A percentile compares a stretch with the other conserved stretches of the same genome.
These are phyloP conservation scores for Plodia interpunctella DNA, from an alignment of 1,140 invertebrate species.

Conservation along the genomic window DNA sequence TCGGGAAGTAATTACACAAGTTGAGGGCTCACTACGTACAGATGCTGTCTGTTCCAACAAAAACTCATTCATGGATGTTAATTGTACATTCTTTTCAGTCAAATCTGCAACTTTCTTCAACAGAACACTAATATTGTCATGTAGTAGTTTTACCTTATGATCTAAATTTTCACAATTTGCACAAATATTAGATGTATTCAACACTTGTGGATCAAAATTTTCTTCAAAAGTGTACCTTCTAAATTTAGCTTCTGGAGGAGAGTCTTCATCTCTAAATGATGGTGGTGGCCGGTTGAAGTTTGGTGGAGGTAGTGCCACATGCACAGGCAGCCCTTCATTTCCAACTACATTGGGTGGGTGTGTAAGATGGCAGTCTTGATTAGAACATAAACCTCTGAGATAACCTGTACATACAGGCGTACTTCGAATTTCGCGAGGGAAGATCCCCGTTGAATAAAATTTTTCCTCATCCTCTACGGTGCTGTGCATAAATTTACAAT, in stretches of 20 bases:
- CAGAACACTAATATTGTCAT: conserved; percentile 69
- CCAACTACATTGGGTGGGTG: conserved; percentile 41
- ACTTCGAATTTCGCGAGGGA: conserved; percentile 45
- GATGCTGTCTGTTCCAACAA: conserved; percentile 63
- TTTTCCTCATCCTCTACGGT: conserved; percentile 56
- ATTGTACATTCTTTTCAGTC: conserved; percentile 64
- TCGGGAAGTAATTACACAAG: conserved; percentile 65
- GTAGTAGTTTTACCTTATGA: conserved; percentile 64
- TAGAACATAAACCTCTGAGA: conserved; percentile 45
- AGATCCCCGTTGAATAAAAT: conserved; percentile 53
- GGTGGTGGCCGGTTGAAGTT: conserved; percentile 46
- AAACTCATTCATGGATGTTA: conserved; percentile 73
- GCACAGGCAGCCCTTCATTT: conserved; percentile 37
- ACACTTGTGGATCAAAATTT: conserved; percentile 43
- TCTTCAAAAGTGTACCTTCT: conserved; percentile 60
- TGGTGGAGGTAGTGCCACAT: conserved; percentile 35
- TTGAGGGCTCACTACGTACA: conserved; percentile 51
- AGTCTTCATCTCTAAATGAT: conserved; percentile 52
- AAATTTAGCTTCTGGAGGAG: conserved; percentile 64
- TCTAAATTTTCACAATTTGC: conserved; percentile 58
- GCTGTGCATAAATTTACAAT: conserved; percentile 64
- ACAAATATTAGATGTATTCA: conserved; percentile 43
- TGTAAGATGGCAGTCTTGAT: conserved; percentile 51
- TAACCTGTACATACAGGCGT: conserved; percentile 48
- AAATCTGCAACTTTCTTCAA: conserved; percentile 66